Evolutionary conservation across 2,113 vertebrate species (phyloP).

Genomic region (Mystacornis crossleyi): DNA sequence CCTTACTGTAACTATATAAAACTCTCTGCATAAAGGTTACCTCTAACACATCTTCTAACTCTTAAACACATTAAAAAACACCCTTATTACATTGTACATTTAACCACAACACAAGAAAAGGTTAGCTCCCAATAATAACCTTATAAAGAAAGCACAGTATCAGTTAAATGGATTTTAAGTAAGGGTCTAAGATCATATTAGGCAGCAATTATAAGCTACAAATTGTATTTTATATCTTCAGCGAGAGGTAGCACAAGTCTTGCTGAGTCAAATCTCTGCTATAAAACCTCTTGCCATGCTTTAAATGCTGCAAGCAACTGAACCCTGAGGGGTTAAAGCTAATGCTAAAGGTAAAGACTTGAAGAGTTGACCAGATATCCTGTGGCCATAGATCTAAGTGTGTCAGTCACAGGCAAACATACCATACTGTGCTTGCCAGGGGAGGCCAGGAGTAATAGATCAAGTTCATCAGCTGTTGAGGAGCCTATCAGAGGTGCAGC

Average conservation of each 20-base stretch:
- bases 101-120: constrained; percentile 58
- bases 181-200: constrained; percentile 61
- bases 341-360: constrained; percentile 31
- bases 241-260: constrained; percentile 39
- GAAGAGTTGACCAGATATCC: not conserved
- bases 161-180: constrained; percentile 60
- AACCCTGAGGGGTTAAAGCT: constrained; percentile 41
- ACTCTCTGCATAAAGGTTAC: constrained; percentile 48
- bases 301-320: not conserved
- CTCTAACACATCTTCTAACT: constrained; percentile 44
- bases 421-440: rapidly evolving
- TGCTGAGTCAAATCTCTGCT: constrained; percentile 44
- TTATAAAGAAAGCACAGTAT: constrained; percentile 59
- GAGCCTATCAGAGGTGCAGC: not conserved
- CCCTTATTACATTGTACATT: constrained; percentile 35
- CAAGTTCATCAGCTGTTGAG: not conserved
- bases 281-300: constrained; percentile 18
- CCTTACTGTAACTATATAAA: constrained; percentile 44
- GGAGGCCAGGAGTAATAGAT: not conserved
- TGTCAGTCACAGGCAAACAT: not conserved
- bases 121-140: constrained; percentile 53
- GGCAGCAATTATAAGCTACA: constrained; percentile 50
- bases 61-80: constrained; percentile 59
- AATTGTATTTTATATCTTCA: constrained; percentile 55
- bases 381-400: not conserved